Evolutionary conservation across 2,797 vertebrate species (phyloP), one percentile per base, ranked within the genome.

Genomic region (Phalloptychus januarius): DNA sequence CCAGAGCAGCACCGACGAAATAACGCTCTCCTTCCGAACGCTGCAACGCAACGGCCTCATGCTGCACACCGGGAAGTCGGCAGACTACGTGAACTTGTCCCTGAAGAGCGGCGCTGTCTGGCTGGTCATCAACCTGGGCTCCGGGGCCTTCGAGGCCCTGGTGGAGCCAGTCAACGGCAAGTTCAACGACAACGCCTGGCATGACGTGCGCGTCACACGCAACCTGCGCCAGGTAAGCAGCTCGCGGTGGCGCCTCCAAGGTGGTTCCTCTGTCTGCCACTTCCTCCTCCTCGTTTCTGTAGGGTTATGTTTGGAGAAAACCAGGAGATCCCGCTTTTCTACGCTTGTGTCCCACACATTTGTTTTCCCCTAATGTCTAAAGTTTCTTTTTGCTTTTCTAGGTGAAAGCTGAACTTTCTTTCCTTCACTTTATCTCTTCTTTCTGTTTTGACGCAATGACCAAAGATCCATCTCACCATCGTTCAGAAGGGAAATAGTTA

Each of bases 1-100:
- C 96, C 98, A 98, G 96, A 98, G 97, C 96, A 99, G 98, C 96
- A 96, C 97, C 0, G 98, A 99, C 4, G 98, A 99, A 95, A 97
- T 99, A 93, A 97, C 97, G 7, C 96, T 99, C 11, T 97, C 97
- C 75, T 99, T 99, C 94, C 96, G 97, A 79, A 99, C 98, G 2
- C 95, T 96, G 86, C 98, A 98, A 81, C 96, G 98, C 83, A 97
- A 98, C 12, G 98, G 97, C 75, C 96, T 99, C 36, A 97, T 99
- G 96, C 96, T 99, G 58, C 98, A 99, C 95, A 99, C 98, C 0
- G 98, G 98, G 72, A 98, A 98, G 82, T 97, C 98, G 0, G 98
- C 98, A 0, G 98, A 98, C 93, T 98, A 98, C 67, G 97, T 99
- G 31, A 98, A 98, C 95, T 96, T 99, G 58, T 98, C 98, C 2